Conservation (phyloP, 2,888 invertebrate species). For the Drosophila pegasa region DNA sequence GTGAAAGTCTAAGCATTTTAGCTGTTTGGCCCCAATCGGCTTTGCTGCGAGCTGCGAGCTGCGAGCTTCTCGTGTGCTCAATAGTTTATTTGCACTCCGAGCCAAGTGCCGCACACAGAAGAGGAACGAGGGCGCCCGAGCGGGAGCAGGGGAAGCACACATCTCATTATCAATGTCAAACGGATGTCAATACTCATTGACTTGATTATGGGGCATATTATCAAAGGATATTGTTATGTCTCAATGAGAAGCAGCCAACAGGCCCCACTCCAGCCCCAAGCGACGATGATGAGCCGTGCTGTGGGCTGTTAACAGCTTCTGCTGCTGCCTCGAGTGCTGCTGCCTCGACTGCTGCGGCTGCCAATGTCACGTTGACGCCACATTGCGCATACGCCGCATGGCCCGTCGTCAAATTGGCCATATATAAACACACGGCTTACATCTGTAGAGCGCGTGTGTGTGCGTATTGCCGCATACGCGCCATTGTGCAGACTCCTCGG, state of each 20-base stretch:
- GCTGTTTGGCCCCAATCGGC: constrained; percentile 57
- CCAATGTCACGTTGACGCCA: constrained; percentile 60
- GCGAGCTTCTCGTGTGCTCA: constrained; percentile 42
- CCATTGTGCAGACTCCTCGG: constrained; percentile 30
- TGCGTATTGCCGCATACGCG: constrained; percentile 44
- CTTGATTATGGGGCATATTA: constrained; percentile 74
- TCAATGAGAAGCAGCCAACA: constrained; percentile 52
- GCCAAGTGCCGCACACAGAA: constrained; percentile 41
- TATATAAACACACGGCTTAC: constrained; percentile 11
- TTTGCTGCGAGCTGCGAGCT: constrained; percentile 8
- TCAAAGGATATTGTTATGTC: constrained; percentile 79
- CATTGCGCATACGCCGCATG: constrained; percentile 70
- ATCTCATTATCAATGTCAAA: constrained; percentile 76
- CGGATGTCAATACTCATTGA: constrained; percentile 75
- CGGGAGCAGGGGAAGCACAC: constrained; percentile 10
- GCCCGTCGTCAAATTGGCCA: constrained; percentile 48
- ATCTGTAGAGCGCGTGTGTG: constrained; percentile 1
- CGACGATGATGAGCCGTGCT: constrained; percentile 37
- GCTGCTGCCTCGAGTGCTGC: constrained; percentile 42
- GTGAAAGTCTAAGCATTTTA: constrained; percentile 68
- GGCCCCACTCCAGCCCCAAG: constrained; percentile 3
- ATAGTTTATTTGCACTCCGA: constrained; percentile 61
- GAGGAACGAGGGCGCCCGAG: neutral
- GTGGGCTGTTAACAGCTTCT: constrained; percentile 29
- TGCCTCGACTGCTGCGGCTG: constrained; percentile 47